A percentile compares a stretch with the other conserved stretches of the same genome.
phyloP scores from a whole-genome alignment of 2,888 invertebrate genomes.

The Encarsia formosa region DNA sequence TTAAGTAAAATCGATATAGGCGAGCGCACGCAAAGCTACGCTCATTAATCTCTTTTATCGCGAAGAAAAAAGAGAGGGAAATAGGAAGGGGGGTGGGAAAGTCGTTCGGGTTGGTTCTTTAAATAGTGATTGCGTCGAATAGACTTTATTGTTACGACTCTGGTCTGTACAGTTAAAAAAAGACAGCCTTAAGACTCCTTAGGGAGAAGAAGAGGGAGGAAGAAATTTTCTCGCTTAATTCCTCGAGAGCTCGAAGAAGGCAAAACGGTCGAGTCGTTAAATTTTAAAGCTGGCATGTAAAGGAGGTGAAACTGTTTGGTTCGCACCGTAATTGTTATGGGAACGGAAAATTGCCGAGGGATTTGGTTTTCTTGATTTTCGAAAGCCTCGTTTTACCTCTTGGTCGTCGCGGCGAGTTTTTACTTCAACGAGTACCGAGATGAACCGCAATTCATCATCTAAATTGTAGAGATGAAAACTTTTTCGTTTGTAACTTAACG shows the following conservation, averaged over 20 bases:
- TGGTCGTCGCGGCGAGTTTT: no score
- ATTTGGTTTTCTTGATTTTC: background rate
- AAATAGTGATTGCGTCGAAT: conserved; percentile 18
- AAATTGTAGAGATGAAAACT: no score
- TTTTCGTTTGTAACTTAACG: no score
- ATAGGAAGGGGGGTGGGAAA: background rate
- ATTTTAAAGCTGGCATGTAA: conserved; percentile 8
- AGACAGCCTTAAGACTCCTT: no score
- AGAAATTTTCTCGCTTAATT: conserved; percentile 14
- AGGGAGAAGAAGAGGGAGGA: background rate
- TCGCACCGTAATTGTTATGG: background rate
- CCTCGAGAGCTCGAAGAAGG: conserved; percentile 6
- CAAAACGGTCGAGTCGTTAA: conserved; percentile 16
- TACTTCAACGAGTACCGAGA: no score
- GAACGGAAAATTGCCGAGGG: background rate
- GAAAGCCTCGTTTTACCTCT: no score
- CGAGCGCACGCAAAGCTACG: conserved; percentile 12
- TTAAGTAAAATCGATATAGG: conserved; percentile 11
- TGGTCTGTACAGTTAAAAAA: no score
- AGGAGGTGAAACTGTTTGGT: background rate
- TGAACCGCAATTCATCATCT: no score
- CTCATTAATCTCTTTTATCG: conserved; percentile 22
- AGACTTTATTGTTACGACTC: conserved; percentile 18
- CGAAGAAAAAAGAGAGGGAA: background rate
- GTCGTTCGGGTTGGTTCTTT: conserved; percentile 19